Evolutionary conservation across 2,888 invertebrate genomes (phyloP).

Genomic region (Patella caerulea): DNA sequence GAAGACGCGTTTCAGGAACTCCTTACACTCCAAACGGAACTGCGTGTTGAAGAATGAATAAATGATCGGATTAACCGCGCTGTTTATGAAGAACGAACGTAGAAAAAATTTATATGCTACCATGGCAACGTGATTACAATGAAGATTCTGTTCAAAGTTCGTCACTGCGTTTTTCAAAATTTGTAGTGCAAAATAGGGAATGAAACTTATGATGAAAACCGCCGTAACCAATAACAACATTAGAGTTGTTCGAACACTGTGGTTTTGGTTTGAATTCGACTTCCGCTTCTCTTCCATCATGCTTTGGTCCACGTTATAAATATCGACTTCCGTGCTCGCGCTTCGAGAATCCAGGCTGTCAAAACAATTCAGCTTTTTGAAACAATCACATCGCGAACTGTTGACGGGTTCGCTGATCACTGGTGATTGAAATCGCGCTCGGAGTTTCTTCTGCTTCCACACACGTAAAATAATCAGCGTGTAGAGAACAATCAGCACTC

Average conservation of each 20-base stretch:
- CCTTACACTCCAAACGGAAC: slow-evolving; percentile 45
- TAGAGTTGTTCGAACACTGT: slow-evolving; percentile 43
- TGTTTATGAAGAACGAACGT: slow-evolving; percentile 55
- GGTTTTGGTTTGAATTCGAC: slow-evolving; percentile 32
- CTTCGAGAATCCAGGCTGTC: not conserved
- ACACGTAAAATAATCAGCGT: slow-evolving; percentile 28
- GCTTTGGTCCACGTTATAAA: not conserved
- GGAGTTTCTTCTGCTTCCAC: slow-evolving; percentile 14
- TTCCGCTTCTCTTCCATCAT: not conserved
- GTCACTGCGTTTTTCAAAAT: slow-evolving; percentile 39
- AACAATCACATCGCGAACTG: not conserved
- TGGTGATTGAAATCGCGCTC: slow-evolving; percentile 10
- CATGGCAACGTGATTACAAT: slow-evolving; percentile 32
- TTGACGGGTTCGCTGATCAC: not conserved
- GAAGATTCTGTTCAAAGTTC: slow-evolving; percentile 24
- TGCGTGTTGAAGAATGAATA: slow-evolving; percentile 50
- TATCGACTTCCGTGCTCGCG: not conserved
- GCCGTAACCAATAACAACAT: slow-evolving; percentile 51
- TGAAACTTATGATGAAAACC: slow-evolving; percentile 47
- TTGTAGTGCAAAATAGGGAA: slow-evolving; percentile 47
- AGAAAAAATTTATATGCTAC: slow-evolving; percentile 52
- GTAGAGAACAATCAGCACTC: slow-evolving; percentile 35
- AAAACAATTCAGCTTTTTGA: not conserved
- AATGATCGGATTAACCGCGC: slow-evolving; percentile 49
- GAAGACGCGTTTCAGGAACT: slow-evolving; percentile 24